phyloP scores from a whole-genome alignment of 2,797 vertebrate genomes.

The Girardinus metallicus region DNA sequence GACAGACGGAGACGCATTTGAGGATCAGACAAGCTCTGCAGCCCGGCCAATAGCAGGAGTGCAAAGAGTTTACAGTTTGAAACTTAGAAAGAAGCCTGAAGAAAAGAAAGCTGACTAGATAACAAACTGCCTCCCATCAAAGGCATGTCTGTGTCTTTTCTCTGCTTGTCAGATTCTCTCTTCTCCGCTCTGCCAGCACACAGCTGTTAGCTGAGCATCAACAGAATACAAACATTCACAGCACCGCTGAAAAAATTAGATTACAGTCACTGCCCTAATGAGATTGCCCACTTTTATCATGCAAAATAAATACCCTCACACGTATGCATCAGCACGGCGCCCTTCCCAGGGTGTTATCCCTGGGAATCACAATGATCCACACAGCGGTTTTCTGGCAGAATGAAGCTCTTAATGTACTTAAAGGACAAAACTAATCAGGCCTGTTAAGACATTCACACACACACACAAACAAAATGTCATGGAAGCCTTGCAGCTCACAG shows the following conservation, averaged over 20 bases:
- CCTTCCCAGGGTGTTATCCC: conserved; percentile 5
- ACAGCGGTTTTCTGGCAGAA: conserved; percentile 32
- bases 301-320: conserved; percentile 36
- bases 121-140: conserved; percentile 33
- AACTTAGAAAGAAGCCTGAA: conserved; percentile 26
- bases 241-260: conserved; percentile 46
- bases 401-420: conserved; percentile 55
- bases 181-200: conserved; percentile 14
- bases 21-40: conserved; percentile 4
- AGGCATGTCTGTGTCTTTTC: conserved; percentile 36
- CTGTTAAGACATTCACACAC: conserved; percentile 29
- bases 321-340: conserved; percentile 17
- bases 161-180: conserved; percentile 29
- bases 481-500: conserved; percentile 35
- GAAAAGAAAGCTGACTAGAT: conserved; percentile 38
- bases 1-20: conserved; percentile 16
- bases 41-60: background rate
- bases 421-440: conserved; percentile 51
- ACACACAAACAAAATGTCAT: conserved; percentile 35
- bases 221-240: conserved; percentile 30
- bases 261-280: conserved; percentile 41
- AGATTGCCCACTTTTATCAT: conserved; percentile 51
- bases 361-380: conserved; percentile 36
- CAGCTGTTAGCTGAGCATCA: conserved; percentile 37
- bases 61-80: conserved; percentile 25